Evolutionary conservation across 1,140 invertebrate genomes (phyloP), one percentile per base, ranked within the genome.

Genomic region (Trinorchestia longiramus): DNA sequence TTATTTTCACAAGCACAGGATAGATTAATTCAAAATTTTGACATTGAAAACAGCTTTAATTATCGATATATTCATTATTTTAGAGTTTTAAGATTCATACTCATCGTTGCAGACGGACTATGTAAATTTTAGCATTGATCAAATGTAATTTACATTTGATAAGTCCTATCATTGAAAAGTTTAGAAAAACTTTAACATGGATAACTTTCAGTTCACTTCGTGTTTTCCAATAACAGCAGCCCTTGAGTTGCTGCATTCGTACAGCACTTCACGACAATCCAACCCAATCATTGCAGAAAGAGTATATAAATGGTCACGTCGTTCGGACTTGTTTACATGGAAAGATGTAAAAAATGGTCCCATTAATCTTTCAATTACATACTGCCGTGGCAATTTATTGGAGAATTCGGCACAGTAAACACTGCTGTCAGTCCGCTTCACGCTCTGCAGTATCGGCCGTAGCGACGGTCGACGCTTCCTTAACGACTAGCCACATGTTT

Each of bases 311-410:
- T 43, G 41, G 88, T 43, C 88, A 44, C 28, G 36, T 91, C 19
- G 19, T 43, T 23, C 4, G 36, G 17, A 45, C 43, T 43, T 94
- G 92, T 45, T 43, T 94, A 43, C 92, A 40, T 40, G 44, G 44
- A 45, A 28, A 11, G 6, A 44, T 43, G 43, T 94, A 94, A 94
- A 43, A 45, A 94, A 94, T 94, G 40, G 92, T 47, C 43, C 43
- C 92, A 94, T 94, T n/a, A 94, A 94, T 94, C 92, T 94, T 43
- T 47, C 92, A 94, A 94, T 94, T 94, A 94, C 92, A 94, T 43
- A 47, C 92, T 44, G 44, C 19, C 44, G 43, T 45, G 19, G 92
- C 43, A 47, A 94, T 94, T 11, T 45, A 94, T 40, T 47, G 44
- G 43, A 94, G 44, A 94, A 45, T 94, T 94, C 8, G 43, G 92